phyloP scores from a whole-genome alignment of 2,113 vertebrate species.

The Amphilophus citrinellus region DNA sequence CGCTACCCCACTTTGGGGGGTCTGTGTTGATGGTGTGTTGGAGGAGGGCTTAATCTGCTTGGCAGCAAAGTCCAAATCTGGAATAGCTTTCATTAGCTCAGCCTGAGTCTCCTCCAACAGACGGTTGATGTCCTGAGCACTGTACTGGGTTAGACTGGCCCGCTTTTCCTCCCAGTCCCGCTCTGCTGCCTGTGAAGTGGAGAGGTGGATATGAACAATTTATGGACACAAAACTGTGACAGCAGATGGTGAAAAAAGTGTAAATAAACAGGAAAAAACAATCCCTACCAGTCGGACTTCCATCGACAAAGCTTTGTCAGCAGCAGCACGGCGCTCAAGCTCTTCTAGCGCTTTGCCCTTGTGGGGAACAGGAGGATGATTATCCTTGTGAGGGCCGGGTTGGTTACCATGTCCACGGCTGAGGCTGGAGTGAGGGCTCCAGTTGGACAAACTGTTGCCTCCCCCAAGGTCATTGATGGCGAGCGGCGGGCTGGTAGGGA shows the following conservation, averaged over 20 bases:
- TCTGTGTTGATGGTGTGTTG: conserved; percentile 62
- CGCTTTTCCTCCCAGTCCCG: conserved; percentile 98
- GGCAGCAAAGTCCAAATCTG: conserved; percentile 95
- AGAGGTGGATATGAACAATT: background rate
- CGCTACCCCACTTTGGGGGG: conserved; percentile 61
- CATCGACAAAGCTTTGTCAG: conserved; percentile 90
- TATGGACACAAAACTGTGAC: background rate
- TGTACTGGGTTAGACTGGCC: conserved; percentile 95
- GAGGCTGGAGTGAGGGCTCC: conserved; percentile 80
- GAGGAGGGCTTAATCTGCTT: conserved; percentile 87
- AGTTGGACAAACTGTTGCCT: conserved; percentile 79
- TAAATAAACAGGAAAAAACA: background rate
- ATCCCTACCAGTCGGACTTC: conserved; percentile 88
- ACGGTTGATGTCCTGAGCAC: conserved; percentile 96
- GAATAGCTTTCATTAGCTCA: conserved; percentile 98
- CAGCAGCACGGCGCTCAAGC: conserved; percentile 84
- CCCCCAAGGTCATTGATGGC: conserved; percentile 87
- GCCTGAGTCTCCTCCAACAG: conserved; percentile 97
- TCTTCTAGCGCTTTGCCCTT: conserved; percentile 88
- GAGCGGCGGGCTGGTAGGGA: conserved; percentile 88
- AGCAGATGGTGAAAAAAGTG: background rate
- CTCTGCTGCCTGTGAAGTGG: conserved; percentile 88
- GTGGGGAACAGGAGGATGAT: conserved; percentile 83
- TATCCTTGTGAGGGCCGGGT: conserved; percentile 78
- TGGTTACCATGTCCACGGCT: conserved; percentile 73